These are phyloP conservation scores for Corticium candelabrum DNA, from an alignment of 37 sponge, comb jelly and placozoan species.

Conservation along the genomic window DNA sequence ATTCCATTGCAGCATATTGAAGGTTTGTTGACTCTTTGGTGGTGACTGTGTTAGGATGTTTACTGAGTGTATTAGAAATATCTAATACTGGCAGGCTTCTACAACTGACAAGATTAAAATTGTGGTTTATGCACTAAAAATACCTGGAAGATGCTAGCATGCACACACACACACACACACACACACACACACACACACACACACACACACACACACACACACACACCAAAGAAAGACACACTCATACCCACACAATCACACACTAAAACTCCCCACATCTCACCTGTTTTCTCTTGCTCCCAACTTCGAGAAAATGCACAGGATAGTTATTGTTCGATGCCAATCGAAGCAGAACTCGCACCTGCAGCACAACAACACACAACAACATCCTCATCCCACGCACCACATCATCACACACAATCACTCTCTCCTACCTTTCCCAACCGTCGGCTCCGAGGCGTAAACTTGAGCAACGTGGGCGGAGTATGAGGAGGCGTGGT, in stretches of 20 bases:
- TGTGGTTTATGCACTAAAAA: no score
- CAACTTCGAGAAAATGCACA: not conserved
- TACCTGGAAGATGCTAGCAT: no score
- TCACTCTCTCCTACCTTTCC: not conserved
- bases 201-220: slow-evolving; percentile 1
- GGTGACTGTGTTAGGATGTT: no score
- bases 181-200: slow-evolving; percentile 1
- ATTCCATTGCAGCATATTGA: no score
- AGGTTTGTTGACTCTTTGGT: no score
- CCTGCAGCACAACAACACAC: not conserved
- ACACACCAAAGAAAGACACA: not conserved
- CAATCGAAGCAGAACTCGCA: not conserved
- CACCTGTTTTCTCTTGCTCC: not conserved
- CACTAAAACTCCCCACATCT: no score
- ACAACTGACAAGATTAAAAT: no score
- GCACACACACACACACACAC: slow-evolving; percentile 2
- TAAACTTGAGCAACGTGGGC: not conserved
- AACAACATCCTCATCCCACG: no score
- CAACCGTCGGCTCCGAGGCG: not conserved
- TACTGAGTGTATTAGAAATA: no score
- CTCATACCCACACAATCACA: no score
- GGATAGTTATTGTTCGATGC: not conserved
- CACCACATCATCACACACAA: no score
- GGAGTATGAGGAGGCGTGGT: not conserved
- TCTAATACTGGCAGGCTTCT: no score